These are phyloP conservation scores for Paracyclopina nana DNA, from an alignment of 1,140 invertebrate species.

Conservation along the genomic window DNA sequence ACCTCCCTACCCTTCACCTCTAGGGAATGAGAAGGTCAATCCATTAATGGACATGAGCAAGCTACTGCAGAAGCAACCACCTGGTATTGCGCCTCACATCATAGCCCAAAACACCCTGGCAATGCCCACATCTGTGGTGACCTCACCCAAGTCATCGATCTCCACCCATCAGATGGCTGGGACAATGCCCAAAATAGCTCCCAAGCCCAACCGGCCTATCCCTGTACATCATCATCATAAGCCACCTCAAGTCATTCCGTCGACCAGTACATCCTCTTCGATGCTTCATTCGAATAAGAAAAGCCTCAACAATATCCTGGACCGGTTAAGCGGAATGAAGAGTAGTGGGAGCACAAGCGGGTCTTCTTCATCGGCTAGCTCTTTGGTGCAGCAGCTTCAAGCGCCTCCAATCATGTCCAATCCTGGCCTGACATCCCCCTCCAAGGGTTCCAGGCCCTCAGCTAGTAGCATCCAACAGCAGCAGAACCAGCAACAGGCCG, in stretches of 20 bases:
- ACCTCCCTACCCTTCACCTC: not conserved
- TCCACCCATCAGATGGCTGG: not conserved
- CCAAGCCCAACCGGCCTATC: no score
- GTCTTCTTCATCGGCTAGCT: not conserved
- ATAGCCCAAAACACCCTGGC: conserved; percentile 1
- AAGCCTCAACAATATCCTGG: conserved; percentile 7
- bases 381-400: conserved; percentile 12
- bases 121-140: not conserved
- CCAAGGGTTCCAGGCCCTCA: not conserved
- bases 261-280: not conserved
- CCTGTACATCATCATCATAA: no score
- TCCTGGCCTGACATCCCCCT: no score
- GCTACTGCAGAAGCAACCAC: conserved; percentile 5
- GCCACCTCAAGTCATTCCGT: no score
- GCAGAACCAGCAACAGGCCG: not conserved
- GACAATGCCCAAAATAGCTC: no score
- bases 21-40: not conserved
- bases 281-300: no score
- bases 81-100: conserved; percentile 12
- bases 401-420: conserved; percentile 7
- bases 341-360: not conserved
- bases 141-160: not conserved
- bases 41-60: conserved; percentile 15
- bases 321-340: conserved; percentile 6
- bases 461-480: not conserved